Evolutionary conservation across 2,113 vertebrate genomes (phyloP), one percentile per base, ranked within the genome.

Genomic region (Mirza zaza): DNA sequence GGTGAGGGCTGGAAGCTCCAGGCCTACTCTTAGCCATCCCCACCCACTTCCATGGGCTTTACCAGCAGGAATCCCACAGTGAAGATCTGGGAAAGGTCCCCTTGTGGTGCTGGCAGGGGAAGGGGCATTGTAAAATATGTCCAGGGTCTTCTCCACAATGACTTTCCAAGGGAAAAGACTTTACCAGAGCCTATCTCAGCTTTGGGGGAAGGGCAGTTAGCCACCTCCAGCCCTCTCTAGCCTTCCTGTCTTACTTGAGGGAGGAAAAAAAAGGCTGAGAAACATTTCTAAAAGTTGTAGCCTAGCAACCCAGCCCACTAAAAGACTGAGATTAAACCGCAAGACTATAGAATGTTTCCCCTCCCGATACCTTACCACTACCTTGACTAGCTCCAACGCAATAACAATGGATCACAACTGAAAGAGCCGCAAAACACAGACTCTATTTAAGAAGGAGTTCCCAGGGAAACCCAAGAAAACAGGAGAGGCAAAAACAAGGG

Each of bases 1-100:
- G 1, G 5, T 20, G 42, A 10, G 2, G 18, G 12, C 2, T 2
- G 32, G 52, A 61, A 15, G 6, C 21, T 36, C 18, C 0, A 18
- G 81, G 1, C 36, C 61, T 34, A 2, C n/a, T 39, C 32, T 59
- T 57, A n/a, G 42, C 20, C 29, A 15, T 14, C 6, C 52, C 8
- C n/a, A 12, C 23, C 13, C 39, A 36, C 8, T 52, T 52, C 36
- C 36, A 48, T 4, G 5, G 42, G 55, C 13, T 87, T 63, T 32
- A 11, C 39, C 36, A 61, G 17, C 34, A 48, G 80, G 36, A 55
- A 9, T 21, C 29, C 18, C 45, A 61, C 29, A 32, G 11, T 23
- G 45, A n/a, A 85, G 65, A 61, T 32, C 55, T 45, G 65, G 80
- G 65, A 20, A 17, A 42, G 73, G 18, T 0, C 20, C 39, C 34